Evolutionary conservation across 2,888 invertebrate species (phyloP).

Genomic region (Pseudoips prasinana): DNA sequence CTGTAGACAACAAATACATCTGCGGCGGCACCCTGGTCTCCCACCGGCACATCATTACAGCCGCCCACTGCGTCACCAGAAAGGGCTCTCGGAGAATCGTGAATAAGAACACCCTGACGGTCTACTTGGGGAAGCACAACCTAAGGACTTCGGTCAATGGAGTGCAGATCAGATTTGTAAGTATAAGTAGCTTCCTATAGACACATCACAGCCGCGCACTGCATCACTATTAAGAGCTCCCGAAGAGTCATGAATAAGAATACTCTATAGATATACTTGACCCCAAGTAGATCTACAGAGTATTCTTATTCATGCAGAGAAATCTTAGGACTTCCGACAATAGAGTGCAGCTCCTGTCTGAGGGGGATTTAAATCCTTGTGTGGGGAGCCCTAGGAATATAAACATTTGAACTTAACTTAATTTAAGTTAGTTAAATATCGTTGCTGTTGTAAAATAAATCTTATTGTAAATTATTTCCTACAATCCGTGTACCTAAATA

Average conservation of each 20-base stretch:
- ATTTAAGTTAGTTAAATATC: no score
- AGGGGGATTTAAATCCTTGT: no score
- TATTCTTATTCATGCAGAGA: no score
- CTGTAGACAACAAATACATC: constrained; percentile 80
- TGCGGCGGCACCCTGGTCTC: constrained; percentile 85
- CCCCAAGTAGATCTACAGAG: no score
- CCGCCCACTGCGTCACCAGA: constrained; percentile 84
- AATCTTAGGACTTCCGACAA: no score
- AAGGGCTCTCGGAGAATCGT: constrained; percentile 62
- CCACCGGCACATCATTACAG: constrained; percentile 80
- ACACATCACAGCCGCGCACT: constrained; percentile 85
- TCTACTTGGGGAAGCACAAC: constrained; percentile 75
- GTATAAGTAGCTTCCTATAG: constrained; percentile 21
- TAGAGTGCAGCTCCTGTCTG: no score
- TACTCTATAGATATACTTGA: no score
- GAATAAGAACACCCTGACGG: constrained; percentile 70
- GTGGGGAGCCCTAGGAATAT: no score
- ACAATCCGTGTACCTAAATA: no score
- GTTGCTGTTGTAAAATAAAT: no score
- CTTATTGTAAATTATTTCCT: no score
- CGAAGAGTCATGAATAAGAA: constrained; percentile 62
- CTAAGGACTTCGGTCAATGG: constrained; percentile 71
- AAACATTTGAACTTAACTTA: no score
- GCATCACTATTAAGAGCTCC: constrained; percentile 78
- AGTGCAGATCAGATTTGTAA: constrained; percentile 70